Conservation (phyloP, 2,113 vertebrate species). For the Channa argus region DNA sequence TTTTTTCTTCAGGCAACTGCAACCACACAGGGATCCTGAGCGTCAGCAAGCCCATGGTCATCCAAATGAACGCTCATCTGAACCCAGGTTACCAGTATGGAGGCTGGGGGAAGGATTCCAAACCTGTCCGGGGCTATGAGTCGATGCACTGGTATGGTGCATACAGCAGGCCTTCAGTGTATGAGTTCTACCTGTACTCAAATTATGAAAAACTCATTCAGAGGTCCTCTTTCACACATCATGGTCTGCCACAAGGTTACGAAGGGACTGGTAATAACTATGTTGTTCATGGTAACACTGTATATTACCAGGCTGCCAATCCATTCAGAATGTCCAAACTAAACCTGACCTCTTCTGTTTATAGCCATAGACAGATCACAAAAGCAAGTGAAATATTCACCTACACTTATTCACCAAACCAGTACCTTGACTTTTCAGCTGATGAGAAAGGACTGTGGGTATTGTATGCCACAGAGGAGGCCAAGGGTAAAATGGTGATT, state of each 20-base stretch:
- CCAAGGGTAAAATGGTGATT: conserved; percentile 71
- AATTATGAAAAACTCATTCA: conserved; percentile 64
- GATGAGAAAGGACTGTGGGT: conserved; percentile 83
- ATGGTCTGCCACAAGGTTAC: conserved; percentile 5
- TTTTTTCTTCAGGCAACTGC: conserved; percentile 55
- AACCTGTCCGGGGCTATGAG: conserved; percentile 52
- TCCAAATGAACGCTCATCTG: conserved; percentile 63
- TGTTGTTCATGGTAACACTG: conserved; percentile 45
- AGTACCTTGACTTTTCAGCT: conserved; percentile 70
- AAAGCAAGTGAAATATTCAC: conserved; percentile 52
- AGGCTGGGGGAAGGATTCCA: conserved; percentile 71
- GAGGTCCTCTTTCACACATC: conserved; percentile 37
- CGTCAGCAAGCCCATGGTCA: conserved; percentile 60
- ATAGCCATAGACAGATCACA: conserved; percentile 43
- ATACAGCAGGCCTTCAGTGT: conserved; percentile 9
- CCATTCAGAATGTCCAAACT: conserved; percentile 58
- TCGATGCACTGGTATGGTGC: conserved; percentile 58
- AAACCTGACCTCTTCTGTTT: conserved; percentile 48
- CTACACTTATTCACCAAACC: conserved; percentile 46
- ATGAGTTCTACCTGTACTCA: conserved; percentile 45
- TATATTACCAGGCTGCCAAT: conserved; percentile 61
- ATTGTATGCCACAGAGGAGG: conserved; percentile 71
- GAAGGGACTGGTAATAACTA: conserved; percentile 58
- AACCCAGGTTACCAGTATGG: conserved; percentile 27
- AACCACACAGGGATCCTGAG: conserved; percentile 55